phyloP scores from a whole-genome alignment of 2,113 vertebrate genomes.

The Lates calcarifer region DNA sequence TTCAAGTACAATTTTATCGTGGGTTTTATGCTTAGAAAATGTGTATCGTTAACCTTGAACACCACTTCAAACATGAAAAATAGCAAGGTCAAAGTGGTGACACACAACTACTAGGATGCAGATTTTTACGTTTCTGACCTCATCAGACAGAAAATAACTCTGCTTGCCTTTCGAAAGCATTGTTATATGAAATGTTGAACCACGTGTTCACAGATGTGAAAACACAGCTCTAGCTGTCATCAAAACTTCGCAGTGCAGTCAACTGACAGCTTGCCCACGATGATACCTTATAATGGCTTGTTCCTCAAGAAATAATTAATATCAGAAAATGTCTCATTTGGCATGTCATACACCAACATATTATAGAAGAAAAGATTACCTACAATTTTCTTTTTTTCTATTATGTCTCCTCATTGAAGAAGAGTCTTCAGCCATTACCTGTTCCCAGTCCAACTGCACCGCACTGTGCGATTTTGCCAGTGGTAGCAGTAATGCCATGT shows the following conservation, averaged over 20 bases:
- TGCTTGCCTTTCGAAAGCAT: not conserved
- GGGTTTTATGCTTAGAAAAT: not conserved
- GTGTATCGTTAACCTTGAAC: not conserved
- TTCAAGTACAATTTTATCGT: not conserved
- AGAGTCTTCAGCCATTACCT: slow-evolving; percentile 42
- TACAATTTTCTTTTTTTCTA: not conserved
- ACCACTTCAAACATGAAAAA: not conserved
- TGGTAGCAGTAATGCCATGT: slow-evolving; percentile 67
- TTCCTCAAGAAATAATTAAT: not conserved
- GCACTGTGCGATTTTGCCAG: slow-evolving; percentile 46
- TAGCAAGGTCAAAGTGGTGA: slow-evolving; percentile 14
- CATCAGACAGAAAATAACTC: slow-evolving; percentile 7
- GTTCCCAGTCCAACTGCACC: slow-evolving; percentile 25
- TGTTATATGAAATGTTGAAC: not conserved
- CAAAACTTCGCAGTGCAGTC: not conserved
- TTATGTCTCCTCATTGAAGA: slow-evolving; percentile 24
- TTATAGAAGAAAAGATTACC: not conserved
- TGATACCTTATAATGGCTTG: not conserved
- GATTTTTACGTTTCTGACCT: not conserved
- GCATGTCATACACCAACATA: not conserved
- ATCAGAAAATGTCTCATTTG: not conserved
- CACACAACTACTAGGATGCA: not conserved
- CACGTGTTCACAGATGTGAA: not conserved
- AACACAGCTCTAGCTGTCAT: not conserved
- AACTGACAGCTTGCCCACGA: not conserved